Base-by-base conservation (phyloP, 2,113 vertebrate genomes). In the Prinia subflava region DNA sequence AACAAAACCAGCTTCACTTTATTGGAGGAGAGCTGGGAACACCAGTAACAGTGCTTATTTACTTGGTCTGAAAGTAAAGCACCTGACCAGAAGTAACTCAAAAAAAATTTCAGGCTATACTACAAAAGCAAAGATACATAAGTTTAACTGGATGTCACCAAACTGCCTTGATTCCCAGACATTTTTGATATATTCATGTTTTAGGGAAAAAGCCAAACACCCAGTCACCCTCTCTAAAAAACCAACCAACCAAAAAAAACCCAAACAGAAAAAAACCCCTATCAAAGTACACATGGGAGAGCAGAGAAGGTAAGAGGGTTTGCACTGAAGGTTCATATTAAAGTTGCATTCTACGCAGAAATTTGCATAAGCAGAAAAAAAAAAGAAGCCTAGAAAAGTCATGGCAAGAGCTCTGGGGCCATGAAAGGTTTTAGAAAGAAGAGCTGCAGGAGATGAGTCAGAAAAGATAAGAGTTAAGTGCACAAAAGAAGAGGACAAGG, bases 281-380 rank as follows among this genome's bases (percentile, higher is more conserved):
- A 41, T 9, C 17, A 31, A 63, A 63, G 33, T 15, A 70, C 10
- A 47, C 0, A 0, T 2, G 1, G 5, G 6, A 19, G 7, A 67
- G 15, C 5, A 37, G 11, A 65, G 5, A 8, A 39, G 2, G 13
- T 55, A 47, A 77, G 20, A 35, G 7, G 10, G 18, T 46, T 62
- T 17, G 3, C 57, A 67, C 31, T n/a, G 8, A 53, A 25, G 37
- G 6, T 15, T 60, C 8, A 23, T 23, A 68, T 30, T 56, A 11
- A 86, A 79, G 20, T 37, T 42, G 9, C 7, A 52, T 53, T 82
- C 79, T 56, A 44, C 20, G 11, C 31, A 70, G n/a, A 65, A 44
- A 70, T 67, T 59, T 16, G 52, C 7, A 27, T 63, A 41, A 80
- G 18, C 9, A 56, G 49, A 24, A 41, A 63, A 73, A 70, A 70